Conservation (phyloP, 2,113 vertebrate genomes). For the Australoheros scitulus region DNA sequence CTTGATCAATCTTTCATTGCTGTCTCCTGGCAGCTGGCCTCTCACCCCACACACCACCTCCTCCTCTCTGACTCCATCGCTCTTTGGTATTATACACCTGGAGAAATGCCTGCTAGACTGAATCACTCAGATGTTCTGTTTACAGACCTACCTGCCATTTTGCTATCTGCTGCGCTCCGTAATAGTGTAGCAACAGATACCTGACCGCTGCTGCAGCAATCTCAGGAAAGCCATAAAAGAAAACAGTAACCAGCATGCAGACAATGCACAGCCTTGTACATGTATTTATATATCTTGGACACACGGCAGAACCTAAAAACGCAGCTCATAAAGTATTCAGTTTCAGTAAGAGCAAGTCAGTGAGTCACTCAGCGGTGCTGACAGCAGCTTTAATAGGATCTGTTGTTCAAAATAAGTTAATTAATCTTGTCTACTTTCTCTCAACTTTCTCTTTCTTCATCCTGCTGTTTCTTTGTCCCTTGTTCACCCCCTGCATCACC, state of each 20-base stretch:
- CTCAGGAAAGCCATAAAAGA: background rate
- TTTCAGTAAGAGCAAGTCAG: background rate
- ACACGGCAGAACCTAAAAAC: background rate
- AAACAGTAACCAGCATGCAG: background rate
- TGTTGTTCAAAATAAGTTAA: slow-evolving; percentile 62
- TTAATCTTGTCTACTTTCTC: slow-evolving; percentile 61
- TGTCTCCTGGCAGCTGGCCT: slow-evolving; percentile 37
- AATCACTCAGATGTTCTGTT: slow-evolving; percentile 59
- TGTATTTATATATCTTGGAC: background rate
- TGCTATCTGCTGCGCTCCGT: slow-evolving; percentile 36
- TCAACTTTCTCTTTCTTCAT: slow-evolving; percentile 20
- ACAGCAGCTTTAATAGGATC: slow-evolving; percentile 58
- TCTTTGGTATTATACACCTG: slow-evolving; percentile 38
- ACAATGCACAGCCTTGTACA: background rate
- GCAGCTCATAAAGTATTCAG: slow-evolving; percentile 36
- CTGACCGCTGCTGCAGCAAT: background rate
- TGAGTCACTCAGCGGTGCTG: slow-evolving; percentile 7
- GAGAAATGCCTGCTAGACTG: slow-evolving; percentile 35
- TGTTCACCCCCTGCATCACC: slow-evolving; percentile 7
- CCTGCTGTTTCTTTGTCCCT: background rate
- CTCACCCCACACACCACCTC: background rate
- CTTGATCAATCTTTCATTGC: slow-evolving; percentile 69
- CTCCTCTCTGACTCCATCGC: background rate
- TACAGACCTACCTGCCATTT: slow-evolving; percentile 51
- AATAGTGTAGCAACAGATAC: slow-evolving; percentile 48